Percentiles rank a stretch among this genome's conserved stretches.
These are phyloP conservation scores for Sesia bembeciformis DNA, from an alignment of 2,888 invertebrate species.

Conservation along the genomic window DNA sequence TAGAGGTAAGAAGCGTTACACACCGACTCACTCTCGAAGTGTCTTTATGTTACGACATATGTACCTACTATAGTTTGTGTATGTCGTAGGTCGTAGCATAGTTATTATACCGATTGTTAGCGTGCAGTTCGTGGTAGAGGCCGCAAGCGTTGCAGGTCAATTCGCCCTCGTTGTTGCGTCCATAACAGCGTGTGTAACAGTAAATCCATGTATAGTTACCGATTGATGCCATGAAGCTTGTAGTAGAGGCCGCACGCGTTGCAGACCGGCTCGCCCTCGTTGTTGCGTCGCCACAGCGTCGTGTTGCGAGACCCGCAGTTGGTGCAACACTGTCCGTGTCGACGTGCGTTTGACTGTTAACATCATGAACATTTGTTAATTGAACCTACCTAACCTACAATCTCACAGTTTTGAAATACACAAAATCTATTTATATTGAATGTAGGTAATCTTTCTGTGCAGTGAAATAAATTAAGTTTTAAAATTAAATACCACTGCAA, in stretches of 20 bases:
- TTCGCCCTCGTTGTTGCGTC: slow-evolving; percentile 97
- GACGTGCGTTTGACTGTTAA: slow-evolving; percentile 85
- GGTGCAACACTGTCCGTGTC: slow-evolving; percentile 93
- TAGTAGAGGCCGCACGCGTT: slow-evolving; percentile 98
- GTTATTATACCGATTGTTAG: slow-evolving; percentile 78
- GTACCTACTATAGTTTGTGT: too few species aligned
- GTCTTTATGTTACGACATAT: too few species aligned
- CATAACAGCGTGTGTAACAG: slow-evolving; percentile 89
- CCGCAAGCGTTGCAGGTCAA: slow-evolving; percentile 99
- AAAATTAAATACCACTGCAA: too few species aligned
- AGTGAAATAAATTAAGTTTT: too few species aligned
- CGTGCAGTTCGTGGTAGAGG: slow-evolving; percentile 96
- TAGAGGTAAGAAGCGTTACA: too few species aligned
- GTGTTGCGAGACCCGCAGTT: slow-evolving; percentile 98
- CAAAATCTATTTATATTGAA: too few species aligned
- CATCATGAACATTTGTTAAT: slow-evolving; percentile 9
- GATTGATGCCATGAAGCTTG: slow-evolving; percentile 94
- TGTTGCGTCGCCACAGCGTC: slow-evolving; percentile 97
- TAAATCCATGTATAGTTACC: slow-evolving; percentile 21
- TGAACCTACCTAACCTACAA: background rate
- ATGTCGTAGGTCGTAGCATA: too few species aligned
- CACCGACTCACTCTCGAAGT: too few species aligned
- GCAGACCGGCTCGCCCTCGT: slow-evolving; percentile 98
- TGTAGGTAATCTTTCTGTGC: background rate
- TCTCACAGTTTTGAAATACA: too few species aligned